Base-by-base conservation (phyloP, 2,888 invertebrate species). In the Diadegma fenestrale region DNA sequence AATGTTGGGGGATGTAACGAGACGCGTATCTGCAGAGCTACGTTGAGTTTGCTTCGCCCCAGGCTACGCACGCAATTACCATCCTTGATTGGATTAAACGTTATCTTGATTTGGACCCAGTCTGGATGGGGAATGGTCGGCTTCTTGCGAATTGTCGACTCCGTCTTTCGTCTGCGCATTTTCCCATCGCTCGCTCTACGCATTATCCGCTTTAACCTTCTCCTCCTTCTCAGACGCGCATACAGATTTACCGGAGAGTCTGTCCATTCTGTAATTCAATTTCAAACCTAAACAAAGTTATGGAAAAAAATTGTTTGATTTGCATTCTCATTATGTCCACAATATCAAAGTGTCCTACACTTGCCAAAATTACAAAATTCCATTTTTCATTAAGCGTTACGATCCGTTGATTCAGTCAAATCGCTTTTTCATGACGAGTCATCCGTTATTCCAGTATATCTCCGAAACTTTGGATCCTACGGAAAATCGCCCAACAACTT, bases 21-120 rank as follows among this genome's bases (percentile, higher is more conserved):
- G 72, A 75, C 71, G 80, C 77, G 54, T 81, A 58, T 78, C 45
- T 71, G 61, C 71, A 73, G 43, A 63, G 77, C 72, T 82, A 63
- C 66, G 54, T 58, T 45, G 71, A 79, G 61, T 79, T 79, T 72
- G 86, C 89, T 90, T 77, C 88, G 89, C 92, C 89, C 88, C 88
- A 88, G 91, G 92, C 92, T 91, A 92, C 91, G 91, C 91, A 91
- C 90, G 92, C 91, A 92, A 92, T 92, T 92, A 92, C 92, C 91
- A 92, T 92, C 90, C 88, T 90, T 92, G 91, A 92, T 92, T 91
- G 92, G 90, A 92, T 92, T 92, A 92, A 91, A 90, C 89, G 88
- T 89, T 91, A 91, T 91, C 92, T 92, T 92, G 92, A 92, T 92
- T 92, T 90, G 90, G 90, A 88, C 89, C 89, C 87, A 87, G 89